Evolutionary conservation across 2,113 vertebrate species (phyloP).

Genomic region (Hepsetus odoe): DNA sequence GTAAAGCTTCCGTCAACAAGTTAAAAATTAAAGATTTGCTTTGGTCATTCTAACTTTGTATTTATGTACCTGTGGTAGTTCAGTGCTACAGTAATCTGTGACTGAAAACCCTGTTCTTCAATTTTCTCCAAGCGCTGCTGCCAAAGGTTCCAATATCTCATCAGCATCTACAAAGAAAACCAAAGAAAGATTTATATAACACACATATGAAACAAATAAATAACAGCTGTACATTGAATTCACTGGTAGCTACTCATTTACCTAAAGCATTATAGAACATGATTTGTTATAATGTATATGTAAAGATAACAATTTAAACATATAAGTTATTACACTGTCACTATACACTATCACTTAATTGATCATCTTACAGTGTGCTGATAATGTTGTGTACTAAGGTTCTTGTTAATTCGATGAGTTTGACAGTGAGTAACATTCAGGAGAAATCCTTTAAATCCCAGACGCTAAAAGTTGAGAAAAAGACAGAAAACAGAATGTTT

Average conservation of each 20-base stretch:
- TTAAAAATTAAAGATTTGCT: neutral
- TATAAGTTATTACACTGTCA: neutral
- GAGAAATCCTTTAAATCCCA: slow-evolving; percentile 72
- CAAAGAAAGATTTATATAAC: neutral
- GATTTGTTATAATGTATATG: neutral
- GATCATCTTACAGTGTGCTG: slow-evolving; percentile 68
- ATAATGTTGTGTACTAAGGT: slow-evolving; percentile 76
- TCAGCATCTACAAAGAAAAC: slow-evolving; percentile 71
- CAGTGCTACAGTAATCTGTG: slow-evolving; percentile 64
- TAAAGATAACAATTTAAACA: neutral
- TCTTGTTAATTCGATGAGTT: slow-evolving; percentile 73
- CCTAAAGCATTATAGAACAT: neutral
- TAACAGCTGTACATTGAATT: too few species aligned
- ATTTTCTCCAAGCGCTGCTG: slow-evolving; percentile 75
- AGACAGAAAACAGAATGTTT: slow-evolving; percentile 4
- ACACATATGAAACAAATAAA: neutral
- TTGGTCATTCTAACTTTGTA: neutral
- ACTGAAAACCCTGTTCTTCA: slow-evolving; percentile 74
- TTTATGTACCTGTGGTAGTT: slow-evolving; percentile 75
- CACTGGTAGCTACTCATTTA: neutral
- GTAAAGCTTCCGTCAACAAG: too few species aligned
- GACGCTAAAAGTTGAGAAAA: slow-evolving; percentile 67
- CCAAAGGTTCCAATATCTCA: slow-evolving; percentile 82
- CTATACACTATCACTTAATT: too few species aligned
- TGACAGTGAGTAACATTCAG: slow-evolving; percentile 66